Base-by-base conservation (phyloP, 1,140 invertebrate genomes). In the Solenopsis fugax region DNA sequence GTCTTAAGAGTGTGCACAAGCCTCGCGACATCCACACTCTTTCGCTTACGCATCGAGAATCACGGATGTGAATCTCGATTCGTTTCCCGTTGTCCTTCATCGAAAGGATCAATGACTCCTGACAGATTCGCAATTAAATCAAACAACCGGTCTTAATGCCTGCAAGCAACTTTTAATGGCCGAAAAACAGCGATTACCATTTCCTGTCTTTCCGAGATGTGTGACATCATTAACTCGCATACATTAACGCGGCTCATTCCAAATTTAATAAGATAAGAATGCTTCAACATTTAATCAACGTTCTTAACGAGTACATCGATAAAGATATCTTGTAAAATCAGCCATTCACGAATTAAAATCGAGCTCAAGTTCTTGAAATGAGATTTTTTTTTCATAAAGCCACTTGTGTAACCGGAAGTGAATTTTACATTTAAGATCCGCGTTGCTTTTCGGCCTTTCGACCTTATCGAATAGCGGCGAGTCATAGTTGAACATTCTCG, bases 91-190 rank as follows among this genome's bases (percentile, higher is more conserved):
- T 71, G 48, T 81, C 37, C 78, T 81, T 71, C 37, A 18, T 56
- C 37, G 50, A 56, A 5, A 81, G 34, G 67, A 81, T 81, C 78
- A 72, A 81, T 72, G 50, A 81, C 50, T 71, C 13, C 18, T 18
- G n/a, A 41, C 12, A 37, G 16, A 45, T 78, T 67, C 64, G 21
- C 54, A 45, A 65, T 34, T 41, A 65, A 64, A 37, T 37, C 7
- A n/a, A 16, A 71, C 48, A 34, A 81, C 64, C n/a, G 12, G 29
- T 56, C 34, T 69, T 69, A 34, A 24, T 56, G 64, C 10, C 37
- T 37, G 48, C 12, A 3, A 34, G 29, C 48, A 13, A 29, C 65
- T 50, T 29, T 81, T 65, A 77, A 81, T 16, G 24, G 6, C 16
- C 50, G 16, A 81, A 56, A 71, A 71, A 16, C 48, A 29, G 6